Evolutionary conservation across 2,888 invertebrate species (phyloP), one percentile per base, ranked within the genome.

Genomic region (Hedychridium roseum): DNA sequence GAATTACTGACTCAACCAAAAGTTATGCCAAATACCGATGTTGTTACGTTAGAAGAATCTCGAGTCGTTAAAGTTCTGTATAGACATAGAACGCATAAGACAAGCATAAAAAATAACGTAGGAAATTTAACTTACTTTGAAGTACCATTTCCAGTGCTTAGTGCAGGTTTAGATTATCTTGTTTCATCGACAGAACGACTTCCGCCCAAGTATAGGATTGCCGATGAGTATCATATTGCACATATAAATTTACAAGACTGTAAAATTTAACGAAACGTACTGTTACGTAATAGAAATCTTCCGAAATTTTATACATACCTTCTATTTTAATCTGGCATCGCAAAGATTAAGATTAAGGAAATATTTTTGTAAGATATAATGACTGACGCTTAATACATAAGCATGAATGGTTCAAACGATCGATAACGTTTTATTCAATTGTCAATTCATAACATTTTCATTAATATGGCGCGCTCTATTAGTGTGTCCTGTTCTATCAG

Each of bases 61-160:
- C 57, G 47, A 11, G 74, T 71, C 17, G 62, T 68, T 12, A 78
- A 78, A 64, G 66, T 76, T 18, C 60, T 78, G 35, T 79, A 77
- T 28, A 71, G 69, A 32, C 74, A 73, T 48, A 68, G 68, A 9
- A 70, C 70, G 26, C 54, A 32, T 18, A 47, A 58, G 26, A 48
- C 48, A 20, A 57, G 57, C 14, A 30, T 44, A 11, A 47, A 35
- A 18, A 35, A 51, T 20, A 54, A 63, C 31, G 59, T 55, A 46
- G 41, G 51, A 7, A 64, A 74, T 42, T 56, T 55, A 4, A 70
- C 65, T 32, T 66, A 67, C 31, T 68, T 70, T 34, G 64, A 68
- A 52, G 62, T 78, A 17, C 59, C 67, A 47, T 55, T 73, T 7
- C 53, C 55, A 11, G 60, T 73, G 43, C 66, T 79, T 47, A 54